These are phyloP conservation scores for Cabera pusaria DNA, from an alignment of 2,888 invertebrate genomes.

Conservation along the genomic window DNA sequence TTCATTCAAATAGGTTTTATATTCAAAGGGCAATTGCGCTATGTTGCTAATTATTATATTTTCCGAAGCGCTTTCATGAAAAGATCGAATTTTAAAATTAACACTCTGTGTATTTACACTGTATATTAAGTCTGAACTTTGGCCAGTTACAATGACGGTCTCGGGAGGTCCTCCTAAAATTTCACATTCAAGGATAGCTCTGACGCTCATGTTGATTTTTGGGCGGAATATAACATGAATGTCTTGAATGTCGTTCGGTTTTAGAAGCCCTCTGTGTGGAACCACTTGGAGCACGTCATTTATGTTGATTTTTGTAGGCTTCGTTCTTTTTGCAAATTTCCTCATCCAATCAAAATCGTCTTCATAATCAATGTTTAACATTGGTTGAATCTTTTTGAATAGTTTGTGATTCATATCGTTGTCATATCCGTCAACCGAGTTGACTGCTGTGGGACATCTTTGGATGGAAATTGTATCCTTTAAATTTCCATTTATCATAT, in stretches of 20 bases:
- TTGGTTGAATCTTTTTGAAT: slow-evolving; percentile 55
- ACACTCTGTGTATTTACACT: slow-evolving; percentile 64
- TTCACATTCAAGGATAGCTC: slow-evolving; percentile 75
- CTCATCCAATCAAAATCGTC: slow-evolving; percentile 57
- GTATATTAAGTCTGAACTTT: slow-evolving; percentile 78
- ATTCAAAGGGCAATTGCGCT: slow-evolving; percentile 72
- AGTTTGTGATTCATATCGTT: slow-evolving; percentile 39
- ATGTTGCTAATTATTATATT: slow-evolving; percentile 70
- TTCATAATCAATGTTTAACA: slow-evolving; percentile 52
- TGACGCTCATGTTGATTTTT: slow-evolving; percentile 61
- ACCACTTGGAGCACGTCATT: slow-evolving; percentile 68
- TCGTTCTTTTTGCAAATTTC: slow-evolving; percentile 51
- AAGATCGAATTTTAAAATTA: slow-evolving; percentile 73
- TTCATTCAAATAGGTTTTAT: slow-evolving; percentile 62
- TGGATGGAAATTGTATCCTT: slow-evolving; percentile 6
- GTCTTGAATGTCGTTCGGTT: slow-evolving; percentile 75
- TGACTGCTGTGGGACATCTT: too few relatives aligned
- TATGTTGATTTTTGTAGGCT: slow-evolving; percentile 40
- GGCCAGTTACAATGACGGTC: slow-evolving; percentile 70
- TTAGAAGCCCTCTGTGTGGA: slow-evolving; percentile 75
- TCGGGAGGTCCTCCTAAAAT: slow-evolving; percentile 83
- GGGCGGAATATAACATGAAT: slow-evolving; percentile 77
- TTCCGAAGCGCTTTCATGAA: slow-evolving; percentile 64
- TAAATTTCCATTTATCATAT: too few relatives aligned
- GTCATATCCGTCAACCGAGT: slow-evolving; percentile 17